A percentile compares a stretch with the other conserved stretches of the same genome.
Conservation (phyloP, 2,888 invertebrate species). For the Leptura quadrifasciata region DNA sequence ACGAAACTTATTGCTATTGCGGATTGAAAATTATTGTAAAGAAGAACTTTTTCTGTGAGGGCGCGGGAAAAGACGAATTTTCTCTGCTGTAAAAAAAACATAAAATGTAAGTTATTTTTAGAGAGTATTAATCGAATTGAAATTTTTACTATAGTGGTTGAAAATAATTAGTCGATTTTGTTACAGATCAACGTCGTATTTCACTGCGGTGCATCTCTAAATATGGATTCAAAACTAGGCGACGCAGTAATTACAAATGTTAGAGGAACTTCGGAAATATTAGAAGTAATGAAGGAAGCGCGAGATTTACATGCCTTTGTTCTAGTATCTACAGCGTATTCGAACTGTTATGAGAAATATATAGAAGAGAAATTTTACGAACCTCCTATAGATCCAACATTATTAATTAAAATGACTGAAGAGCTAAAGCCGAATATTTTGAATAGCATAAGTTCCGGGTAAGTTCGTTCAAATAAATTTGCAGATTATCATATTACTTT, state of each 20-base stretch:
- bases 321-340: slow-evolving; percentile 70
- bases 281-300: slow-evolving; percentile 55
- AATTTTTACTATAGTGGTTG: no score
- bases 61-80: no score
- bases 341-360: slow-evolving; percentile 64
- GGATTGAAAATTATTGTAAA: no score
- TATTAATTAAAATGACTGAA: slow-evolving; percentile 68
- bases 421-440: slow-evolving; percentile 55
- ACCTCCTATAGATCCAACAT: slow-evolving; percentile 70
- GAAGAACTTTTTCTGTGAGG: no score
- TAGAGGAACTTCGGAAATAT: slow-evolving; percentile 60
- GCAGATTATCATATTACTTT: neutral
- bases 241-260: slow-evolving; percentile 63
- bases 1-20: no score
- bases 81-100: no score
- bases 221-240: slow-evolving; percentile 61
- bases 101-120: no score
- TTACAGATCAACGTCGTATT: slow-evolving; percentile 63
- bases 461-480: slow-evolving; percentile 32
- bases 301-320: slow-evolving; percentile 64
- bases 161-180: neutral
- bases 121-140: no score
- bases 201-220: slow-evolving; percentile 64
- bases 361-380: slow-evolving; percentile 73
- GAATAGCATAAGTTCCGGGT: slow-evolving; percentile 56